Evolutionary conservation across 2,797 vertebrate species (phyloP).

Genomic region (Sciurus vulgaris): DNA sequence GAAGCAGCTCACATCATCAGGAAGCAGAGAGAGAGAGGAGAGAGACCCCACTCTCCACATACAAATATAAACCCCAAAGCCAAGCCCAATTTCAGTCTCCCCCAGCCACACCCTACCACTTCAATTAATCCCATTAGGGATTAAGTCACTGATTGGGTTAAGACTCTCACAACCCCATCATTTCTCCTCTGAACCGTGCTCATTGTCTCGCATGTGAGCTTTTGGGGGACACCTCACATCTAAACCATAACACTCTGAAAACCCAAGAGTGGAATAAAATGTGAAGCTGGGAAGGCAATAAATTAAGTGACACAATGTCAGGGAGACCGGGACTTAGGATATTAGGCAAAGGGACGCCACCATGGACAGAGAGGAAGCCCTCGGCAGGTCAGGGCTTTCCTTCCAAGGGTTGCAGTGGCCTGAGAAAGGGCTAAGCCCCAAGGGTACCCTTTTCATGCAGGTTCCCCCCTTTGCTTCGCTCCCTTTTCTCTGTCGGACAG

Average conservation of each 20-base stretch:
- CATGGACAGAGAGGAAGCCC: neutral
- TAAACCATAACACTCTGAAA: neutral
- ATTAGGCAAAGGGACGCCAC: neutral
- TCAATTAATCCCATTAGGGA: too few species aligned
- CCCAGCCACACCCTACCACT: too few species aligned
- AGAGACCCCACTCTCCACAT: too few species aligned
- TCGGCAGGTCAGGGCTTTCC: neutral
- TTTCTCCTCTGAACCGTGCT: too few species aligned
- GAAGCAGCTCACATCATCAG: too few species aligned
- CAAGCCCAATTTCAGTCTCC: too few species aligned
- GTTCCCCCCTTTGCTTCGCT: neutral
- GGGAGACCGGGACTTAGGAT: neutral
- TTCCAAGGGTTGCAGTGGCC: neutral
- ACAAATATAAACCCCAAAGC: too few species aligned
- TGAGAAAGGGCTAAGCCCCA: neutral
- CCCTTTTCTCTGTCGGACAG: neutral
- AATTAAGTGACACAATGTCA: neutral
- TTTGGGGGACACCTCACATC: too few species aligned
- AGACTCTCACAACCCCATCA: too few species aligned
- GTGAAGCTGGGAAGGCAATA: neutral
- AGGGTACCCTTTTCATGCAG: neutral
- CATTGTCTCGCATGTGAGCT: too few species aligned
- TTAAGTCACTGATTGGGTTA: too few species aligned
- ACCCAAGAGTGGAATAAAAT: neutral
- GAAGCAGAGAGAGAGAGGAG: too few species aligned